Base-by-base conservation (phyloP, 2,113 vertebrate genomes). In the Odobenus rosmarus region DNA sequence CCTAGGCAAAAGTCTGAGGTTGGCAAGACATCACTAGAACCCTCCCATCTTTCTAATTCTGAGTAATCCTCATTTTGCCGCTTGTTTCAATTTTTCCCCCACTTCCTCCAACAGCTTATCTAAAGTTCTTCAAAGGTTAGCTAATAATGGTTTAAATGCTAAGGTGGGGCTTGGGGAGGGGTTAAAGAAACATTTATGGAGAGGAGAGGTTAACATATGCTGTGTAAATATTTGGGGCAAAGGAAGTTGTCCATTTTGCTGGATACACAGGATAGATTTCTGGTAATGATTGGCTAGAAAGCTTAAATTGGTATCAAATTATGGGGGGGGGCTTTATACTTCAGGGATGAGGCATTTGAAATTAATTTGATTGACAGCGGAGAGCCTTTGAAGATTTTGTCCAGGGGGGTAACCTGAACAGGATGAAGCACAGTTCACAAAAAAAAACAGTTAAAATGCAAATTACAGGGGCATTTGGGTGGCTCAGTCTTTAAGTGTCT, bases 391-490 rank as follows among this genome's bases (percentile, higher is more conserved):
- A 82, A 93, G 18, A 61, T 79, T 93, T 95, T 95, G 46, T 88
- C 13, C 53, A 84, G 1, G 51, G 33, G 33, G 2, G 21, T 67
- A 61, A 91, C 18, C 39, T 42, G 61, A 88, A 77, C 61, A 84
- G 36, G 7, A 64, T 93, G 33, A 84, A 91, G 21, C 21, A n/a
- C 36, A 71, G 14, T 72, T 91, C 69, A 93, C 49, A 61, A 62
- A 80, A 83, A 93, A 39, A 11, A 8, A 28, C n/a, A 36, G 61
- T 84, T 95, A 94, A 96, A 96, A 92, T 94, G 69, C 57, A 96
- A 46, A 46, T 46, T 46, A 46, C 46, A 46, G 8, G 46, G 46
- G 46, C 46, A 1, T 9, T 8, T 46, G 46, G 7, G 46, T 46
- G 46, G 46, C 46, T 46, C 46, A 46, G 7, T 46, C 46, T 8